Conservation (phyloP, 2,888 invertebrate species). For the Nysson spinosus region DNA sequence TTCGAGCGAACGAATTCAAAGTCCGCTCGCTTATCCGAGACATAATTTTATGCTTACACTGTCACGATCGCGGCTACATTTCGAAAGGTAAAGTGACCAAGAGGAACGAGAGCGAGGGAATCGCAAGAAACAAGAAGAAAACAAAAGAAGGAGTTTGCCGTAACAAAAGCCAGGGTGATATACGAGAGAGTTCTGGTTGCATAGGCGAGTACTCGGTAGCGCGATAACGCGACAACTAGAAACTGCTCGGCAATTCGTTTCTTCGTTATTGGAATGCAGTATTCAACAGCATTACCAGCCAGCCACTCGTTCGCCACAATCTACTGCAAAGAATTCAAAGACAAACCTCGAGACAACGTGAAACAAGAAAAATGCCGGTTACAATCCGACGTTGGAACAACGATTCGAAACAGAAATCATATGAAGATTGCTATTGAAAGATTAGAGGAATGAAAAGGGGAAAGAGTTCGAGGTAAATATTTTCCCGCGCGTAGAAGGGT, state of each 20-base stretch:
- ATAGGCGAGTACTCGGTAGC: conserved; percentile 39
- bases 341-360: too few relatives aligned
- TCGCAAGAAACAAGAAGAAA: conserved; percentile 64
- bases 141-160: conserved; percentile 65
- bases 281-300: conserved; percentile 41
- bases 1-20: too few relatives aligned
- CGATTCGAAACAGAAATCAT: too few relatives aligned
- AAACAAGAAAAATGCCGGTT: conserved; percentile 37
- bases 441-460: background rate
- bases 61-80: background rate
- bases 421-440: background rate
- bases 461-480: conserved; percentile 34
- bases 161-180: conserved; percentile 66
- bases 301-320: conserved; percentile 33
- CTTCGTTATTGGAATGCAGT: conserved; percentile 57
- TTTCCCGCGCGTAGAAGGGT: too few relatives aligned
- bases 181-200: conserved; percentile 59
- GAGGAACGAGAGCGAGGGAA: conserved; percentile 38
- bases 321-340: background rate
- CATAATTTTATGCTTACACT: too few relatives aligned
- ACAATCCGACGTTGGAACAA: conserved; percentile 35
- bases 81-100: conserved; percentile 13
- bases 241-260: conserved; percentile 59
- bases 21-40: too few relatives aligned
- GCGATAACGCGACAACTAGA: conserved; percentile 54